Percentiles rank a stretch among this genome's conserved stretches.
phyloP scores from a whole-genome alignment of 2,888 invertebrate genomes.

The Spisula solida region DNA sequence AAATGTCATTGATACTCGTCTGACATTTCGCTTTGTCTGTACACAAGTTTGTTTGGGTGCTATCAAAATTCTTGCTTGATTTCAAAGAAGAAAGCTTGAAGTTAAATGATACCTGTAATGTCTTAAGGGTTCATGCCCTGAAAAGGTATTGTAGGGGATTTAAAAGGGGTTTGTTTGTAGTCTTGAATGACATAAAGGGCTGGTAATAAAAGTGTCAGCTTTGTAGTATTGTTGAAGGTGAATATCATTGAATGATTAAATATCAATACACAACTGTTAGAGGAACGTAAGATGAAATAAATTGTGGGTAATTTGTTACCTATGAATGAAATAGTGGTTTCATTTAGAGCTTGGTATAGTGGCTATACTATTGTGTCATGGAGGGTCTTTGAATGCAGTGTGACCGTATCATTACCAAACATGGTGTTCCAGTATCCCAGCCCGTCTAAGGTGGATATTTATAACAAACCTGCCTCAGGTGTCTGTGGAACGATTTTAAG shows the following conservation, averaged over 20 bases:
- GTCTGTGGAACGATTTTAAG: too few relatives aligned
- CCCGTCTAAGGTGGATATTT: too few relatives aligned
- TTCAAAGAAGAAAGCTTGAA: constrained; percentile 12
- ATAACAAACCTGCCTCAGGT: too few relatives aligned
- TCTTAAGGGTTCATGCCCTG: constrained; percentile 3
- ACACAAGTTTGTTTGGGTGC: neutral
- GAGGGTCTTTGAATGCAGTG: too few relatives aligned
- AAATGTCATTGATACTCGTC: constrained; percentile 2
- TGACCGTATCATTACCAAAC: too few relatives aligned
- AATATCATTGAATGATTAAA: constrained; percentile 2
- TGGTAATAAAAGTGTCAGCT: constrained; percentile 19
- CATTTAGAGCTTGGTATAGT: too few relatives aligned
- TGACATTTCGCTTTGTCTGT: neutral
- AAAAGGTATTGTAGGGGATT: neutral
- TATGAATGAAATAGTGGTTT: neutral
- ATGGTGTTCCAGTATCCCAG: too few relatives aligned
- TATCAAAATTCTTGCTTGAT: constrained; percentile 22
- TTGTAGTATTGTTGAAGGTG: neutral
- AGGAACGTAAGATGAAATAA: neutral
- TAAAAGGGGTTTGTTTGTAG: constrained; percentile 28
- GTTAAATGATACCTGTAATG: constrained; percentile 24
- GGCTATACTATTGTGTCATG: too few relatives aligned
- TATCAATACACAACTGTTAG: neutral
- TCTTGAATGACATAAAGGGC: neutral
- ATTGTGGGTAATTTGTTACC: constrained; percentile 12